Evolutionary conservation across 2,888 invertebrate species (phyloP).

Genomic region (Cactoblastis cactorum): DNA sequence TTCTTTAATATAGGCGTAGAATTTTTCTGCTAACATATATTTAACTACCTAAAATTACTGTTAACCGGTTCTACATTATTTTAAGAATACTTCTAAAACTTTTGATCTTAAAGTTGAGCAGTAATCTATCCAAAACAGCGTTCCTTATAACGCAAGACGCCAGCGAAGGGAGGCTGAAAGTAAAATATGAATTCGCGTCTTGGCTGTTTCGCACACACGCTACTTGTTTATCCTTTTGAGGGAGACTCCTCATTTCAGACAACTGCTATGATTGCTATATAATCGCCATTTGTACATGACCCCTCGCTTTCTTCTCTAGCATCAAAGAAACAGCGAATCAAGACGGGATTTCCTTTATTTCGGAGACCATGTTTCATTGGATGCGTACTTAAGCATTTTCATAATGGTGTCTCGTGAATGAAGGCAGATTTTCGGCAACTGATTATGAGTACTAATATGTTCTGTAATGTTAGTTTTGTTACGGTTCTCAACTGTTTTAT

Average conservation of each 20-base stretch:
- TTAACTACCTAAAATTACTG: too few relatives aligned
- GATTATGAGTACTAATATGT: slow-evolving; percentile 52
- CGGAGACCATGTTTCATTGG: slow-evolving; percentile 40
- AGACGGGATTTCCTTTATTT: slow-evolving; percentile 27
- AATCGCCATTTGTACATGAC: slow-evolving; percentile 50
- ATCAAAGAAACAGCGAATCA: slow-evolving; percentile 20
- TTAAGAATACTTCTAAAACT: too few relatives aligned
- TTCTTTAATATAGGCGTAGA: too few relatives aligned
- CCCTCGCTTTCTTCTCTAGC: slow-evolving; percentile 27
- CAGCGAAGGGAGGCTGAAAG: slow-evolving; percentile 52
- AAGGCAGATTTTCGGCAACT: slow-evolving; percentile 59
- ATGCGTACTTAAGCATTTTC: slow-evolving; percentile 48
- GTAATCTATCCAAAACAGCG: slow-evolving; percentile 21
- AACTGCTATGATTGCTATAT: slow-evolving; percentile 74
- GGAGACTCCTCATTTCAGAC: slow-evolving; percentile 73
- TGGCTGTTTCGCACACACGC: slow-evolving; percentile 74
- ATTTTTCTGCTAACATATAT: too few relatives aligned
- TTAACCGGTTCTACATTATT: too few relatives aligned
- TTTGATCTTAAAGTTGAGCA: slow-evolving; percentile 32
- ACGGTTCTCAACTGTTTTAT: slow-evolving; percentile 39
- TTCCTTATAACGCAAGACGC: slow-evolving; percentile 38
- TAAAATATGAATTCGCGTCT: slow-evolving; percentile 74
- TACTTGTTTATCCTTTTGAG: slow-evolving; percentile 77
- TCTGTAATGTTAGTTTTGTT: slow-evolving; percentile 42
- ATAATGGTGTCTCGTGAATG: slow-evolving; percentile 50